These are phyloP conservation scores for Trypoxylon attenuatum DNA, from an alignment of 2,888 invertebrate species.

Conservation along the genomic window DNA sequence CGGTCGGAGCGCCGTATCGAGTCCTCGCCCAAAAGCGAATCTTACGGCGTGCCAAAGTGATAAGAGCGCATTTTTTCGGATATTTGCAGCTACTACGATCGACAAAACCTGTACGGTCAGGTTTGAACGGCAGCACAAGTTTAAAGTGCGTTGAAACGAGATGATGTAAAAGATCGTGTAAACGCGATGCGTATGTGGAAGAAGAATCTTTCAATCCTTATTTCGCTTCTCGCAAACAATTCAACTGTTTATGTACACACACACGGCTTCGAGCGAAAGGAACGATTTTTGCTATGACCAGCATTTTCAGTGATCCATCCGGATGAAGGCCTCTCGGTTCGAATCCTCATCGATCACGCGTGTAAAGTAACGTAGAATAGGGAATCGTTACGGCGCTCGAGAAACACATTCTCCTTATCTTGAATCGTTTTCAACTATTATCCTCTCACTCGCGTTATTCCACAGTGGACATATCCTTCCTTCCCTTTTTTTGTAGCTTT, in stretches of 20 bases:
- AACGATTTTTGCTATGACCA: slow-evolving; percentile 9
- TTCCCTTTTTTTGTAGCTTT: not conserved
- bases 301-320: not conserved
- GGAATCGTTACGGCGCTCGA: not conserved
- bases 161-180: slow-evolving; percentile 6
- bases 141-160: too few relatives aligned
- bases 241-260: slow-evolving; percentile 26
- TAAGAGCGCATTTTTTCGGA: too few relatives aligned
- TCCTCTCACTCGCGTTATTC: not conserved
- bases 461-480: not conserved
- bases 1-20: slow-evolving; percentile 16
- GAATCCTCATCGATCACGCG: not conserved
- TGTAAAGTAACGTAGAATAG: not conserved
- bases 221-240: slow-evolving; percentile 3
- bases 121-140: too few relatives aligned
- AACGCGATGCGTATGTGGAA: slow-evolving; percentile 20
- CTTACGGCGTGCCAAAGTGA: too few relatives aligned
- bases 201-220: slow-evolving; percentile 26
- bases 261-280: slow-evolving; percentile 27
- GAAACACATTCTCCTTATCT: not conserved
- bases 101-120: too few relatives aligned
- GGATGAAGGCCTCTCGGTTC: not conserved
- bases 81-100: too few relatives aligned
- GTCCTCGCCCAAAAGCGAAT: slow-evolving; percentile 27
- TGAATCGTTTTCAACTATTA: not conserved